Evolutionary conservation across 2,113 vertebrate genomes (phyloP).

Genomic region (Xyrauchen texanus): DNA sequence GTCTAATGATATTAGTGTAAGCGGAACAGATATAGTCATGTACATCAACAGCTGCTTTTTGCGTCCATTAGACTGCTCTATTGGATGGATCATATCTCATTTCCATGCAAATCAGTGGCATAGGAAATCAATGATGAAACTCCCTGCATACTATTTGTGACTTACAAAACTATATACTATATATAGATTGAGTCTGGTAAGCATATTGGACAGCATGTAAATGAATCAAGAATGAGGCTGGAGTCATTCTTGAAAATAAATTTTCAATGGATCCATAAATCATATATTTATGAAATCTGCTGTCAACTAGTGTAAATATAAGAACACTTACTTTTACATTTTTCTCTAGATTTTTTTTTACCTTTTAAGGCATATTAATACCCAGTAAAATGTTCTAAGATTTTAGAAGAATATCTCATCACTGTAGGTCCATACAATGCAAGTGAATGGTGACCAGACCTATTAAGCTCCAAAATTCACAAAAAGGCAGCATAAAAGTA

Average conservation of each 20-base stretch:
- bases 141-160: conserved; percentile 35
- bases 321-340: no score
- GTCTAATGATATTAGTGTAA: conserved; percentile 54
- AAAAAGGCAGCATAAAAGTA: no score
- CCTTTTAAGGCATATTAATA: no score
- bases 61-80: conserved; percentile 45
- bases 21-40: conserved; percentile 55
- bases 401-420: no score
- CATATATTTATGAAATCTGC: background rate
- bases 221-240: conserved; percentile 22
- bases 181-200: conserved; percentile 35
- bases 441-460: no score
- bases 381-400: no score
- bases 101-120: conserved; percentile 55
- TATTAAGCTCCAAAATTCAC: no score
- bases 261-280: conserved; percentile 28
- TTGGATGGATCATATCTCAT: conserved; percentile 54
- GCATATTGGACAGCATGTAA: conserved; percentile 44
- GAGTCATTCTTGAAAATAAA: conserved; percentile 33
- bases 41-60: conserved; percentile 57
- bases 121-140: conserved; percentile 29
- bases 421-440: no score
- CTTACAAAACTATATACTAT: conserved; percentile 35
- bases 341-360: no score
- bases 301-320: no score